phyloP scores from a whole-genome alignment of 2,888 invertebrate genomes.

The Tanypteryx hageni region DNA sequence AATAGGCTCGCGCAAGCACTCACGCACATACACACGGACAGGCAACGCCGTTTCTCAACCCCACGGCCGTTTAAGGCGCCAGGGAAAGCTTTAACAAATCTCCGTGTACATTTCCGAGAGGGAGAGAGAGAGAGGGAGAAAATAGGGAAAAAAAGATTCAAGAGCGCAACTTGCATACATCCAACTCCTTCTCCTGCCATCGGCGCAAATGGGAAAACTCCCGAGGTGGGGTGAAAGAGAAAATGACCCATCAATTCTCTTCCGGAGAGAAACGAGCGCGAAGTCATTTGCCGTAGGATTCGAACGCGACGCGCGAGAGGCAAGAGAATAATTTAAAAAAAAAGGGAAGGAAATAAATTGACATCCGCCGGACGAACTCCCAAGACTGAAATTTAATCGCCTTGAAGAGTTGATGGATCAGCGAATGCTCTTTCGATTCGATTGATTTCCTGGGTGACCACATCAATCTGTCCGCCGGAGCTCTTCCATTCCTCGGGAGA shows the following conservation, averaged over 20 bases:
- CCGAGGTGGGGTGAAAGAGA: background rate
- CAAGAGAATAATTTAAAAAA: no score
- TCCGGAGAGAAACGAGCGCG: slow-evolving; percentile 19
- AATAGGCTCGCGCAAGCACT: no score
- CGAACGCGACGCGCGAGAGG: background rate
- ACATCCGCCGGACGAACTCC: no score
- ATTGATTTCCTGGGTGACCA: no score
- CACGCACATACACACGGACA: no score
- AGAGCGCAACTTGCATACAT: slow-evolving; percentile 19
- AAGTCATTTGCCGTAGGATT: background rate
- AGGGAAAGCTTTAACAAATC: background rate
- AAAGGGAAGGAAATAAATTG: no score
- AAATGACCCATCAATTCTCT: slow-evolving; percentile 2
- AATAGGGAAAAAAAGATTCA: background rate
- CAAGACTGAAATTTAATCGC: no score
- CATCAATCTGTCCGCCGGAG: no score
- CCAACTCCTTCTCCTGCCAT: background rate
- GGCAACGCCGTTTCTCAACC: background rate
- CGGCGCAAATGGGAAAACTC: background rate
- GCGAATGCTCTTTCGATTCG: no score
- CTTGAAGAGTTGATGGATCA: no score
- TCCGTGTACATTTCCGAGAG: background rate
- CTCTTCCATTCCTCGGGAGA: no score
- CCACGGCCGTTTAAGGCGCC: slow-evolving; percentile 1
- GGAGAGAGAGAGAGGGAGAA: background rate